Base-by-base conservation (phyloP, 2,888 invertebrate genomes). In the Lypha dubia region DNA sequence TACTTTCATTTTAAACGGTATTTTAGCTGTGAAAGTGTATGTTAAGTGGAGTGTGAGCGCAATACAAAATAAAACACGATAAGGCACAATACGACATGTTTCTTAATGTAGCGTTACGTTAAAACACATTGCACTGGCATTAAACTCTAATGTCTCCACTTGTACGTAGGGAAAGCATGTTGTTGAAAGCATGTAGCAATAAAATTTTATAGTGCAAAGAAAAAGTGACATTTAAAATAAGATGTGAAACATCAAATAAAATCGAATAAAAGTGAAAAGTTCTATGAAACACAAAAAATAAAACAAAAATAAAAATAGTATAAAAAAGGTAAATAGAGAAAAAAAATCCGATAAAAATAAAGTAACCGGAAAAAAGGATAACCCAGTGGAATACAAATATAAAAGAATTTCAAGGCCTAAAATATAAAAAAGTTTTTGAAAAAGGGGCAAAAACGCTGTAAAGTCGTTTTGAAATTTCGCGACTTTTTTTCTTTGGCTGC, bases 241-340 rank as follows among this genome's bases (percentile, higher is more conserved):
- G 71, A 75, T 53, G 63, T 56, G 65, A 68, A 58, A 60, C 32
- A 35, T 65, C 1, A 62, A 84, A 86, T 84, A 83, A 86, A 88
- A 22, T 38, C 15, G 56, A 35, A 46, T 76, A 83, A 82, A 89
- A 89, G 87, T 88, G 86, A 88, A 88, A 86, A 60, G 24, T 58
- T 82, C 8, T 46, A 17, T 86, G 85, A 87, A 89, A 46, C 8
- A 86, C 67, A 84, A 68, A 87, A 87, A 65, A 4, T 58, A 46
- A 62, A 79, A 58, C 22, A 44, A 35, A 58, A 68, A 35, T 35
- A 41, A 46, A 63, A 44, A 46, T 5, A 32, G n/a, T n/a, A n/a
- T n/a, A n/a, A n/a, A n/a, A 62, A 63, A 24, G 46, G 13, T 17
- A 20, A 32, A 17, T 22, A 0, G 13, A n/a, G 77, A 38, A 75